phyloP scores from a whole-genome alignment of 2,113 vertebrate genomes.

The Strigops habroptila region DNA sequence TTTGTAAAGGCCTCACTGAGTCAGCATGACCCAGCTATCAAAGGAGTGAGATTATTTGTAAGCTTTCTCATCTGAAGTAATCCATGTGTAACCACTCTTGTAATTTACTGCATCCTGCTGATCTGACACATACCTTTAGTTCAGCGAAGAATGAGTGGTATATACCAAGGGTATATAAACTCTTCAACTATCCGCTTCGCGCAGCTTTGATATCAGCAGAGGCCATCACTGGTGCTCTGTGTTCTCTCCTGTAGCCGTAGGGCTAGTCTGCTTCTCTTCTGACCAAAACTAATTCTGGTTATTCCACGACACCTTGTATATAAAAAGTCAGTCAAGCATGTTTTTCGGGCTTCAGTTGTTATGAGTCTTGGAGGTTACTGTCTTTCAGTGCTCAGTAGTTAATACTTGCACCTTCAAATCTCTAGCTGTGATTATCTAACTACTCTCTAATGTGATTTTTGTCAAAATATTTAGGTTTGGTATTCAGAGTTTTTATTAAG shows the following conservation, averaged over 20 bases:
- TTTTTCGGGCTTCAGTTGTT: neutral
- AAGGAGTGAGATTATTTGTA: neutral
- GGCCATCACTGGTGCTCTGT: accelerated
- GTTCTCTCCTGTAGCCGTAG: neutral
- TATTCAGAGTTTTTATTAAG: neutral
- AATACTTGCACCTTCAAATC: neutral
- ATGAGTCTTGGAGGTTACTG: neutral
- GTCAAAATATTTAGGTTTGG: neutral
- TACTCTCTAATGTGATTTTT: neutral
- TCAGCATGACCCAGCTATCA: neutral
- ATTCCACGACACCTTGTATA: neutral
- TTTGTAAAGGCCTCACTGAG: neutral
- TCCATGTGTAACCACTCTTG: neutral
- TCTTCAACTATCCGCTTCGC: neutral
- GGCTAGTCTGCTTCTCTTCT: neutral
- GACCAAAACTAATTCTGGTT: neutral
- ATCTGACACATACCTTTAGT: neutral
- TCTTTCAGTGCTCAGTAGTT: neutral
- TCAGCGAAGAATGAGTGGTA: neutral
- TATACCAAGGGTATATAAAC: neutral
- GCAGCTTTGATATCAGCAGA: neutral
- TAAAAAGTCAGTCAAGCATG: neutral
- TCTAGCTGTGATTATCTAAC: neutral
- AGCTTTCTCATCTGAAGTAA: neutral
- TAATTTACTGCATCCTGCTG: neutral